Conservation (phyloP, 2,797 vertebrate genomes). For the Semotilus atromaculatus region DNA sequence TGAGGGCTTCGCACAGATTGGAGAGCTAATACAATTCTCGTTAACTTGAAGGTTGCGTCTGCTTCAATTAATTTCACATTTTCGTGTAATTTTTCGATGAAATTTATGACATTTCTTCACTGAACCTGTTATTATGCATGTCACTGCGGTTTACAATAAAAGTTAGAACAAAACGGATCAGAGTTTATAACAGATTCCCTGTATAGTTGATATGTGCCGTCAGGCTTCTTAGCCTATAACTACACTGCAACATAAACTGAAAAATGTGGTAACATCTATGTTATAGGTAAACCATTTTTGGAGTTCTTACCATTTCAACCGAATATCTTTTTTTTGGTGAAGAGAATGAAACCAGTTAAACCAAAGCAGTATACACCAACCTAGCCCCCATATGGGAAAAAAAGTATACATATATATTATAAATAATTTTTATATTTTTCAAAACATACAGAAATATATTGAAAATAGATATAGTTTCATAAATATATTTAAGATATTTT, state of each 20-base stretch:
- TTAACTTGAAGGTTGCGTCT: constrained; percentile 61
- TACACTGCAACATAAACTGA: neutral
- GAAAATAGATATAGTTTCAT: too few relatives aligned
- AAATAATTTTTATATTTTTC: too few relatives aligned
- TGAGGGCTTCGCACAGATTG: constrained; percentile 54
- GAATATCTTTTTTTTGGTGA: neutral
- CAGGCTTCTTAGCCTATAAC: neutral
- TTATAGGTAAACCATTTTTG: neutral
- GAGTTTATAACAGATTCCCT: constrained; percentile 26
- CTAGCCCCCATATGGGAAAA: neutral
- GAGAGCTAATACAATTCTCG: constrained; percentile 57
- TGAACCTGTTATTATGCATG: constrained; percentile 42
- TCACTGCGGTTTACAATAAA: constrained; percentile 38
- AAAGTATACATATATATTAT: neutral
- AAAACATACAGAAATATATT: neutral
- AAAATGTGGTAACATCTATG: neutral
- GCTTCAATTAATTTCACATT: constrained; percentile 60
- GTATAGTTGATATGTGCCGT: neutral
- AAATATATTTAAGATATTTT: too few relatives aligned
- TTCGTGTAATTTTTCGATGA: constrained; percentile 46
- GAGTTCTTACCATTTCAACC: neutral
- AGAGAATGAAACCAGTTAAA: neutral
- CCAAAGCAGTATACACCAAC: neutral
- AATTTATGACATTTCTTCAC: constrained; percentile 52
- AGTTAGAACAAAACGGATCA: constrained; percentile 24